Percentiles rank a stretch among this genome's conserved stretches.
phyloP scores from a whole-genome alignment of 2,797 vertebrate species.

The Varecia variegata region DNA sequence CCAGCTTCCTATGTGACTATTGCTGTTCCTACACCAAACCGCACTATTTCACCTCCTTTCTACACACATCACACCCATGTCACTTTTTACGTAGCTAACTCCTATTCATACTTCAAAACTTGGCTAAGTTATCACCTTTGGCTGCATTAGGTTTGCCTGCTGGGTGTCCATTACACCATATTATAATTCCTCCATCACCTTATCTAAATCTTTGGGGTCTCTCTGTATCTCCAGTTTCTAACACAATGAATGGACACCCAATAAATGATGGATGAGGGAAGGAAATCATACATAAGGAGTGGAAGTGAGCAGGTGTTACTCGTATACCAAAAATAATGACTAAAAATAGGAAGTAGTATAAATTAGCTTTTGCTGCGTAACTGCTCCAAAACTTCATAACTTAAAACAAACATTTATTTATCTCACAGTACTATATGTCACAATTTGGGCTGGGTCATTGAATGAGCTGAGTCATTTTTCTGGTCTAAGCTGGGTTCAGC shows the following conservation, averaged over 20 bases:
- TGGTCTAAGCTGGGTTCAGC: not conserved
- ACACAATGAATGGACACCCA: not conserved
- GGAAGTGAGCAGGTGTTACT: not conserved
- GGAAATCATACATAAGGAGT: not conserved
- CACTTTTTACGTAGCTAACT: not conserved
- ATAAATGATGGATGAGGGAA: not conserved
- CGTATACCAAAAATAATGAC: not conserved
- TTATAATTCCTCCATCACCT: not conserved
- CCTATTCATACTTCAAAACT: not conserved
- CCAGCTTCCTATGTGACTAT: not conserved
- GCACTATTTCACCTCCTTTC: not conserved
- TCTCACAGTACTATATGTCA: no score
- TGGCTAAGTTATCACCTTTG: not conserved
- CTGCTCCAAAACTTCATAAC: not conserved
- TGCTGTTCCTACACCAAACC: not conserved
- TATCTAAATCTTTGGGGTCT: not conserved
- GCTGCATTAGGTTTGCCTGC: not conserved
- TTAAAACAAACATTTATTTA: not conserved
- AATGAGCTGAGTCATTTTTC: not conserved
- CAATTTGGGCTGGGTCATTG: not conserved
- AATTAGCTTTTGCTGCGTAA: not conserved
- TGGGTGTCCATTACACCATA: not conserved
- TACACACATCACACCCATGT: not conserved
- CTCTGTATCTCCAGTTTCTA: not conserved
- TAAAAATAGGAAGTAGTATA: not conserved